Conservation (phyloP, 2,113 vertebrate species). For the Merops nubicus region DNA sequence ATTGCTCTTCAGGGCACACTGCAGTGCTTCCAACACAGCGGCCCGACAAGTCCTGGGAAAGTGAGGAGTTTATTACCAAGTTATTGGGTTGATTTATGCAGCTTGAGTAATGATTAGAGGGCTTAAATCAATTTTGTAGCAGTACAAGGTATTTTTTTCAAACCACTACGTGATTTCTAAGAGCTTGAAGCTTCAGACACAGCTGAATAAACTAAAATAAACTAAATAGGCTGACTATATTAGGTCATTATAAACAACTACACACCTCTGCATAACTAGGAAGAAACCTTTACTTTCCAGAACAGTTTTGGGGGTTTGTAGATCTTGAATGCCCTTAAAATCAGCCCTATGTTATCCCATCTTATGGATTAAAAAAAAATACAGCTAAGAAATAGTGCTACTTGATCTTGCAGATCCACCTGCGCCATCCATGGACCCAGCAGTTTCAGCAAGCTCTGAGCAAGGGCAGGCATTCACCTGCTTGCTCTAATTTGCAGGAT, state of each 20-base stretch:
- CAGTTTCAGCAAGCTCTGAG: background rate
- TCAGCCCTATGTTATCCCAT: background rate
- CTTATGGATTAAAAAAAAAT: background rate
- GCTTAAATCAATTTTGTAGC: constrained; percentile 25
- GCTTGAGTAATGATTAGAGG: constrained; percentile 32
- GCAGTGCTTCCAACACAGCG: background rate
- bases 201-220: constrained; percentile 28
- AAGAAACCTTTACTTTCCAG: background rate
- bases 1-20: constrained; percentile 39
- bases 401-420: background rate
- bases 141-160: constrained; percentile 41
- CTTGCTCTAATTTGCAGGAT: background rate
- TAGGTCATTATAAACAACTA: background rate
- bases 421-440: background rate
- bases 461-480: background rate
- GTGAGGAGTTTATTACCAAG: background rate
- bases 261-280: background rate
- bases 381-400: background rate
- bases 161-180: background rate
- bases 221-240: background rate
- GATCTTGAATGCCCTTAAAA: background rate
- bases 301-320: background rate
- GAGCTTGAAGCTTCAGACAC: background rate
- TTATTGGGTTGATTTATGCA: constrained; percentile 42
- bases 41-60: background rate